Evolutionary conservation across 2,797 vertebrate genomes (phyloP).

Genomic region (Crenuchus spilurus): DNA sequence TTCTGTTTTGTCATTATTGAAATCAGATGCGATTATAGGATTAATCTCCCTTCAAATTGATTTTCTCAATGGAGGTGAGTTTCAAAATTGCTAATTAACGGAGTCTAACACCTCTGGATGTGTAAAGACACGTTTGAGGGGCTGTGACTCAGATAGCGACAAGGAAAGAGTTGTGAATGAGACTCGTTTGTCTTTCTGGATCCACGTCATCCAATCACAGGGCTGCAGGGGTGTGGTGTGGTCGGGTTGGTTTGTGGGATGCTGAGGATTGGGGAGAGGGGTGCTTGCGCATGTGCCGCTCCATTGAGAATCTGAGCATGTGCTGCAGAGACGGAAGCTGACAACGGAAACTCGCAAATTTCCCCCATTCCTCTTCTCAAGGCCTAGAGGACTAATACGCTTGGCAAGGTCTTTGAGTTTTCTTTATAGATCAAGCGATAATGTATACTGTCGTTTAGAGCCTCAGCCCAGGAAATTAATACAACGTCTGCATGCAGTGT

Average conservation of each 20-base stretch:
- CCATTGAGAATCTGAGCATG: conserved; percentile 71
- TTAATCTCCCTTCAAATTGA: conserved; percentile 12
- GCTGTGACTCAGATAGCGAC: not conserved
- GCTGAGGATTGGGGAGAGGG: not conserved
- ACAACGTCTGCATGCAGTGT: conserved; percentile 70
- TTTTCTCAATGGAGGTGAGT: conserved; percentile 12
- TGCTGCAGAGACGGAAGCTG: conserved; percentile 58
- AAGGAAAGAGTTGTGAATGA: conserved; percentile 34
- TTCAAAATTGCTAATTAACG: conserved; percentile 26
- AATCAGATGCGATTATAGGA: conserved; percentile 12
- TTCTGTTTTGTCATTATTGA: not conserved
- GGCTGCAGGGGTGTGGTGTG: not conserved
- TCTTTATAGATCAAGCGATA: conserved; percentile 82
- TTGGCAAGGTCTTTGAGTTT: conserved; percentile 72
- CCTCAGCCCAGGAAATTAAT: conserved; percentile 75
- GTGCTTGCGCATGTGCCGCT: conserved; percentile 44
- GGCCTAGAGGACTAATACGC: conserved; percentile 71
- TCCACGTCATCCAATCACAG: conserved; percentile 26
- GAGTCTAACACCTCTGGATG: conserved; percentile 10
- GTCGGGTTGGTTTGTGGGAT: not conserved
- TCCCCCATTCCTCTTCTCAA: conserved; percentile 57
- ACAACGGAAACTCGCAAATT: conserved; percentile 60
- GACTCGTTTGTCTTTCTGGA: not conserved
- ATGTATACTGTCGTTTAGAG: conserved; percentile 76
- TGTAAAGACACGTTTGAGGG: conserved; percentile 19